Evolutionary conservation across 2,113 vertebrate species (phyloP).

Genomic region (Gopherus flavomarginatus): DNA sequence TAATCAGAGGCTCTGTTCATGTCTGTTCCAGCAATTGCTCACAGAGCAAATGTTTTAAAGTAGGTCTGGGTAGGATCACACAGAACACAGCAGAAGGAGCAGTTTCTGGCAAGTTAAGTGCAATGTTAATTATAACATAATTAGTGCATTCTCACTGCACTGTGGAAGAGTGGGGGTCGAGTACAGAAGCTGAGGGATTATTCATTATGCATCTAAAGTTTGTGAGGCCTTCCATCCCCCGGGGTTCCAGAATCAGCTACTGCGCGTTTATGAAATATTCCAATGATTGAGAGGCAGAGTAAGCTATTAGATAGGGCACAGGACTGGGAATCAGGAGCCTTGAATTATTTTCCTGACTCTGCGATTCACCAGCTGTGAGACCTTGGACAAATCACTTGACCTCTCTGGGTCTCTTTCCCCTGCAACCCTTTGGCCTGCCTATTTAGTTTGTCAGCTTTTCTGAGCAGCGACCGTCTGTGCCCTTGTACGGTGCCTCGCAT

Average conservation of each 20-base stretch:
- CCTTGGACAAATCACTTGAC: background rate
- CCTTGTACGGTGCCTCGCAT: rapidly evolving
- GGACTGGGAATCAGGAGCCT: no score
- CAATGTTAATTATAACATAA: rapidly evolving
- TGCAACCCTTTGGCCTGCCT: background rate
- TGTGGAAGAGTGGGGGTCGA: background rate
- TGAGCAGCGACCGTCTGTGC: background rate
- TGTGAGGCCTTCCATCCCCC: background rate
- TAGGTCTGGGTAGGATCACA: rapidly evolving
- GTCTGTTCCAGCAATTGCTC: rapidly evolving
- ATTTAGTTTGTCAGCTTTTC: no score
- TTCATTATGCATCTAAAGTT: background rate
- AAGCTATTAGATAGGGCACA: background rate
- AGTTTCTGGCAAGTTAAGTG: background rate
- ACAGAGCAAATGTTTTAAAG: background rate
- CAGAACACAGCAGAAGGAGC: background rate
- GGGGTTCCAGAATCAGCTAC: background rate
- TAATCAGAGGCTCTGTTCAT: background rate
- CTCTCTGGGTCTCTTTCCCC: background rate
- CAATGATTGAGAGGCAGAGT: background rate
- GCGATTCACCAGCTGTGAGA: background rate
- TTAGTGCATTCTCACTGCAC: background rate
- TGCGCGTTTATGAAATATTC: background rate
- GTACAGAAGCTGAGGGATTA: background rate
- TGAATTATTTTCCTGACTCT: background rate